These are phyloP conservation scores for honey bee (Apis mellifera) DNA, from an alignment of 1,140 invertebrate species.

Conservation along the genomic window DNA sequence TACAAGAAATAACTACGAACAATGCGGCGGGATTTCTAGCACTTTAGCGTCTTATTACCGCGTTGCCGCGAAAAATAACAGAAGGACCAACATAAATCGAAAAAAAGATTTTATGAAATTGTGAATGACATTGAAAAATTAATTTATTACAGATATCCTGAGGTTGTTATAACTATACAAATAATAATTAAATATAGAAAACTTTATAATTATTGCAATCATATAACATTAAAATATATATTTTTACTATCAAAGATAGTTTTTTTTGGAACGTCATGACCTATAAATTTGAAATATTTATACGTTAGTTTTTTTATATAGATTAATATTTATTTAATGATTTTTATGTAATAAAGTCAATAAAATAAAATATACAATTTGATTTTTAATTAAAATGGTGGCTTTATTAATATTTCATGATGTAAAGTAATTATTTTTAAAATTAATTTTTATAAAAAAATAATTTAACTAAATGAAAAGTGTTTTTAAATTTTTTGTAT, in stretches of 20 bases:
- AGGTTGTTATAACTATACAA: neutral
- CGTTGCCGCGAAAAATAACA: conserved; percentile 67
- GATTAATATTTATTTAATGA: neutral
- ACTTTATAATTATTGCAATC: neutral
- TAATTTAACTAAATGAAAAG: neutral
- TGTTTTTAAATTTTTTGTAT: neutral
- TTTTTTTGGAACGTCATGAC: neutral
- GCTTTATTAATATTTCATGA: neutral
- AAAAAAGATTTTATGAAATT: neutral
- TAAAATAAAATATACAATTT: neutral
- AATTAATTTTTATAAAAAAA: neutral
- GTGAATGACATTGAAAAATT: neutral
- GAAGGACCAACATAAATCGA: neutral
- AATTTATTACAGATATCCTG: neutral
- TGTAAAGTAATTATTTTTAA: neutral
- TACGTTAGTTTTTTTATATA: conserved; percentile 17
- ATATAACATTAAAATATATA: neutral
- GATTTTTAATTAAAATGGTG: neutral
- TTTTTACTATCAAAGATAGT: neutral
- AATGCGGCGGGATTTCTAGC: conserved; percentile 28
- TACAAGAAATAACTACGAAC: neutral
- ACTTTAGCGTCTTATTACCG: conserved; percentile 41
- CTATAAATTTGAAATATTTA: conserved; percentile 22
- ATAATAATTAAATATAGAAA: neutral
- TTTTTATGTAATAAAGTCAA: too few species aligned